Base-by-base conservation (phyloP, 2,113 vertebrate genomes). In the Urocynchramus pylzowi region DNA sequence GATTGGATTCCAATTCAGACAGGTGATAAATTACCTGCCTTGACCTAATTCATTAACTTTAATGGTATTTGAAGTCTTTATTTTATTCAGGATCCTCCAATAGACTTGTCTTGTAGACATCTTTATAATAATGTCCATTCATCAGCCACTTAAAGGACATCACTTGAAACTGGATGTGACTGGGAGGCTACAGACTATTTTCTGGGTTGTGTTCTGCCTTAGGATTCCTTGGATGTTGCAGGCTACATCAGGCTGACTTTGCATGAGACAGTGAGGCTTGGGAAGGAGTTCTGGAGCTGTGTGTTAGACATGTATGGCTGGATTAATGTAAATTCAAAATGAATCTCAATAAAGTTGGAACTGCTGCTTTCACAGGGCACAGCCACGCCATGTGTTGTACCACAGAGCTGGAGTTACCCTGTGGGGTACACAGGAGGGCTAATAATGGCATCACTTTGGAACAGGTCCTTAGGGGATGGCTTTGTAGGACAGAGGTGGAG, bases 41-140 rank as follows among this genome's bases (percentile, higher is more conserved):
- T 97, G 69, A 97, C 91, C 97, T 87, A 93, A 97, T 96, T 96
- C 94, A 95, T 85, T 96, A 90, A 89, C 93, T 89, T 53, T 95
- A 63, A 91, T 94, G 30, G 33, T 94, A 87, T 74, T 80, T 97
- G 74, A 97, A 97, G 88, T 81, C 92, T 44, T 89, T 71, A 76
- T 93, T 96, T 97, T 92, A 61, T 53, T 61, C 26, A 27, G 63
- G 68, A 33, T 93, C 39, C 31, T 87, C 47, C 50, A 44, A 94
- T 78, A 81, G 76, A 91, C 85, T 69, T 83, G 3, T 92, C 79
- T 83, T 88, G 76, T 52, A 86, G 94, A 93, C 53, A 33, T 92
- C 85, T 93, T 81, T 69, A 69, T 92, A 91, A 82, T 89, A 86
- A 96, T 79, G 49, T 79, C 85, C 68, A 64, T 90, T 96, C 69